Percentiles rank a stretch among this genome's conserved stretches.
Conservation (phyloP, 2,797 vertebrate genomes). For the Centroberyx gerrardi region DNA sequence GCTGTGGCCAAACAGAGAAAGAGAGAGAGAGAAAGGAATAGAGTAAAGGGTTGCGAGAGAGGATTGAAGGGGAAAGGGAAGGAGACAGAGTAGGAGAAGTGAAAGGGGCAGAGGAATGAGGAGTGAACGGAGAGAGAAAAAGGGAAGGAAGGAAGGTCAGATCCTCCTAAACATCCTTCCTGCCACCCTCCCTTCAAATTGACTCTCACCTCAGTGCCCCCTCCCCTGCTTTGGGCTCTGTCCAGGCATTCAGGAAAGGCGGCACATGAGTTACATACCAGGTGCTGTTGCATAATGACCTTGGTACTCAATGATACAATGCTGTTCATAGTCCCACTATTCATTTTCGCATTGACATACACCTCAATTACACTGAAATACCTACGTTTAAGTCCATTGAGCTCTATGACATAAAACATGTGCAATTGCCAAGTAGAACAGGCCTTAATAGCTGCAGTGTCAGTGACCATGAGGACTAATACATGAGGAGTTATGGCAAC, state of each 20-base stretch:
- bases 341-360: slow-evolving; percentile 38
- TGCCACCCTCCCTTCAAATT: slow-evolving; percentile 63
- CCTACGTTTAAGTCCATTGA: slow-evolving; percentile 37
- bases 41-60: slow-evolving; percentile 31
- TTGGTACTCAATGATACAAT: slow-evolving; percentile 62
- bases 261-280: slow-evolving; percentile 66
- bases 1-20: not conserved
- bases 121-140: slow-evolving; percentile 54
- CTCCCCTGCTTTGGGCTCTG: slow-evolving; percentile 59
- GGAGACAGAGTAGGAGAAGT: slow-evolving; percentile 44
- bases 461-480: slow-evolving; percentile 45
- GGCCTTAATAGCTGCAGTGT: slow-evolving; percentile 49
- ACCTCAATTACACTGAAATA: slow-evolving; percentile 8
- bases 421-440: slow-evolving; percentile 18
- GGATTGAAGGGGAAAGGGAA: slow-evolving; percentile 28
- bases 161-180: slow-evolving; percentile 84
- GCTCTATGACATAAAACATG: slow-evolving; percentile 51
- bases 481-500: slow-evolving; percentile 53
- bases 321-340: slow-evolving; percentile 25
- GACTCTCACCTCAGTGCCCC: slow-evolving; percentile 57
- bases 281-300: slow-evolving; percentile 78
- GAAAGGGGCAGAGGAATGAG: slow-evolving; percentile 63
- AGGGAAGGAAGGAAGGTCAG: slow-evolving; percentile 79
- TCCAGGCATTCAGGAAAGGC: slow-evolving; percentile 79
- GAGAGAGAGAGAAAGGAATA: slow-evolving; percentile 14